Evolutionary conservation across 2,888 invertebrate genomes (phyloP).

Genomic region (Tipula unca): DNA sequence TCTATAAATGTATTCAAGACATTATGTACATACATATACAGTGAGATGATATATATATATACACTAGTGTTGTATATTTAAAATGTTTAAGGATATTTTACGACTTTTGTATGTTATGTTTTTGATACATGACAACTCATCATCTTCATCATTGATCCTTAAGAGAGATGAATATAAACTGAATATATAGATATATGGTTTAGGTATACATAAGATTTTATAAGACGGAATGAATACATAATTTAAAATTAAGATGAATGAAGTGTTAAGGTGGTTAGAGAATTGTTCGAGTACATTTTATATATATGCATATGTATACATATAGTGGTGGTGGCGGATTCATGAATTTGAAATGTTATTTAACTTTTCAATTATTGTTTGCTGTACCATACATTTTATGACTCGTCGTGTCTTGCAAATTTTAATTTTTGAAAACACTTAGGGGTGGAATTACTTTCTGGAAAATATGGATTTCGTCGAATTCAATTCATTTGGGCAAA

Average conservation of each 20-base stretch:
- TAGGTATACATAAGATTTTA: neutral
- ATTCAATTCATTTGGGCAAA: too few species aligned
- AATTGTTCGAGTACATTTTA: neutral
- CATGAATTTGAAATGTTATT: neutral
- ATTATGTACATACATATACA: neutral
- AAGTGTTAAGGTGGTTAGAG: slow-evolving; percentile 2
- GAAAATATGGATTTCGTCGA: too few species aligned
- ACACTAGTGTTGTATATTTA: neutral
- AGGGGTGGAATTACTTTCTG: too few species aligned
- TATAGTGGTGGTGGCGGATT: neutral
- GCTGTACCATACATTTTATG: too few species aligned
- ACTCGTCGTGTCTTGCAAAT: too few species aligned
- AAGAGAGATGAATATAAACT: neutral
- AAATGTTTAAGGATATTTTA: neutral
- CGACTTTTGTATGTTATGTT: neutral
- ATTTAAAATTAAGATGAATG: neutral
- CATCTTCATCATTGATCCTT: slow-evolving; percentile 14
- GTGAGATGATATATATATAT: neutral
- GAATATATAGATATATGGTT: neutral
- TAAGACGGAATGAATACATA: neutral
- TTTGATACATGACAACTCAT: neutral
- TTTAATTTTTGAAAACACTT: too few species aligned
- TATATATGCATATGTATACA: neutral
- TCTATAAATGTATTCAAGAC: neutral
- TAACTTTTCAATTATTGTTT: too few species aligned